Percentiles rank a stretch among this genome's conserved stretches.
phyloP scores from a whole-genome alignment of 1,140 invertebrate genomes.

The Drosophila carrolli region DNA sequence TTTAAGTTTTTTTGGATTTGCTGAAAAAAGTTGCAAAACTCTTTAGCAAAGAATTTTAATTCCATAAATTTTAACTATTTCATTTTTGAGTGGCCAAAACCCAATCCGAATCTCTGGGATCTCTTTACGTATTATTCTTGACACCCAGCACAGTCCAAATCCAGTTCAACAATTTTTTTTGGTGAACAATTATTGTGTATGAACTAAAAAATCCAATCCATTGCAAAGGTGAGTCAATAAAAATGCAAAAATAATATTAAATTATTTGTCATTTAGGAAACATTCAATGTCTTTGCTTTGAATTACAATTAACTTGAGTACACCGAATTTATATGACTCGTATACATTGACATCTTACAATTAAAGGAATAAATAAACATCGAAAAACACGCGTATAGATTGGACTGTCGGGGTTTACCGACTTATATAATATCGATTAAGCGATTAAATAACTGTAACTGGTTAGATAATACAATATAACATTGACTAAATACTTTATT shows the following conservation, averaged over 20 bases:
- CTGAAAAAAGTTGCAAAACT: too few relatives aligned
- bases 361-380: too few relatives aligned
- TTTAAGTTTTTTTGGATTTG: too few relatives aligned
- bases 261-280: not conserved
- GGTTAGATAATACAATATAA: conserved; percentile 9
- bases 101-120: not conserved
- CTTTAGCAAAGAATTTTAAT: too few relatives aligned
- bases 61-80: too few relatives aligned
- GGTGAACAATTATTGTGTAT: not conserved
- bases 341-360: too few relatives aligned
- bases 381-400: too few relatives aligned
- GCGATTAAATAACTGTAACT: conserved; percentile 16
- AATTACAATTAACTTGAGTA: not conserved
- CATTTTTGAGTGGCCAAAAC: not conserved
- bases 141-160: not conserved
- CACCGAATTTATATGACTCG: not conserved
- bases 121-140: not conserved
- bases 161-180: not conserved
- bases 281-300: not conserved
- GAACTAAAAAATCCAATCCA: not conserved
- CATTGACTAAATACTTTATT: conserved; percentile 12
- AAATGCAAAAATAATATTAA: not conserved
- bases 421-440: conserved; percentile 13
- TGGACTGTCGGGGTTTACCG: not conserved
- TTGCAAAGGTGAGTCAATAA: not conserved